Evolutionary conservation across 2,113 vertebrate species (phyloP).

Genomic region (Pseudopipra pipra): DNA sequence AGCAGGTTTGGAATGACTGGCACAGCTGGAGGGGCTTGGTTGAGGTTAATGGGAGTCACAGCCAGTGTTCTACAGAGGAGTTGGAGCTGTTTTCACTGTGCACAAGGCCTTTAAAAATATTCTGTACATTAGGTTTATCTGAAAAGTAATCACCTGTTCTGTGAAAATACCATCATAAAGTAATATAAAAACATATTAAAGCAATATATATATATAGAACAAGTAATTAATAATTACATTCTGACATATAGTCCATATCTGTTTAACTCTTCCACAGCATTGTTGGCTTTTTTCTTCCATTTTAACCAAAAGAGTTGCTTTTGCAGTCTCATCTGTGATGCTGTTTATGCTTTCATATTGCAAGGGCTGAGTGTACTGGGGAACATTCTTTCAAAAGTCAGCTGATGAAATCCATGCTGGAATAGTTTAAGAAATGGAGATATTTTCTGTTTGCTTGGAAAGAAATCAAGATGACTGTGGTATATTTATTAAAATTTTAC

Average conservation of each 20-base stretch:
- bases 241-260: background rate
- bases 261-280: background rate
- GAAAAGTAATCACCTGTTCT: background rate
- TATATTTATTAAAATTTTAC: background rate
- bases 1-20: background rate
- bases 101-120: background rate
- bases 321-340: background rate
- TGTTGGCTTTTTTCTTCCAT: background rate
- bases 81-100: background rate
- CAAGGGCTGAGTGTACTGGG: background rate
- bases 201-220: background rate
- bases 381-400: background rate
- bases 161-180: background rate
- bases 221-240: background rate
- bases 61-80: background rate
- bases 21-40: background rate
- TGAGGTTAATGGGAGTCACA: background rate
- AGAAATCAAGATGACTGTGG: background rate
- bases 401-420: background rate
- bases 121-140: background rate
- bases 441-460: background rate
- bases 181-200: background rate
- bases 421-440: background rate
- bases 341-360: background rate
- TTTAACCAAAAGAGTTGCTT: background rate